A percentile compares a stretch with the other conserved stretches of the same genome.
Conservation (phyloP, 2,888 invertebrate species). For the Xanthorhoe designata region DNA sequence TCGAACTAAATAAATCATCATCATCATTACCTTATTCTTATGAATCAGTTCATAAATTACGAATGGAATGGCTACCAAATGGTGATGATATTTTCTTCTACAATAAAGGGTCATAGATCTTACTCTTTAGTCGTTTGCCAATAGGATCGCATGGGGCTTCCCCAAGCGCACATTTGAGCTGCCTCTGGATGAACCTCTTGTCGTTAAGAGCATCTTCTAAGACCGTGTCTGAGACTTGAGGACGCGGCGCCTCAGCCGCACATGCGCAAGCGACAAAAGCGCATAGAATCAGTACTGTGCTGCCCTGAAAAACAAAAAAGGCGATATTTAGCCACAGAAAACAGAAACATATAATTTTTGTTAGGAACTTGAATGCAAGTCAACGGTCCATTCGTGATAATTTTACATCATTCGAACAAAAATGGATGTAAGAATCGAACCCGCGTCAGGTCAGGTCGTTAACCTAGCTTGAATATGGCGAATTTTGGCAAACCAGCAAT, state of each 20-base stretch:
- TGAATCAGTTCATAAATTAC: no score
- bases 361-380: not conserved
- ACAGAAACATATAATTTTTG: not conserved
- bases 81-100: no score
- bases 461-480: not conserved
- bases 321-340: not conserved
- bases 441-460: not conserved
- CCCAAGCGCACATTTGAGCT: constrained; percentile 90
- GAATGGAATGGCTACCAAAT: no score
- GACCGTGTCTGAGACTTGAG: constrained; percentile 87
- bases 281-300: constrained; percentile 54
- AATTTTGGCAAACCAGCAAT: not conserved
- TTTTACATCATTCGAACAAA: no score
- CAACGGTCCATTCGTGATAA: no score
- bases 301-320: constrained; percentile 58
- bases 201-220: constrained; percentile 89
- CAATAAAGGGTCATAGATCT: constrained; percentile 50
- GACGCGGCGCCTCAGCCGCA: constrained; percentile 55
- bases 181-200: constrained; percentile 89
- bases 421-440: not conserved
- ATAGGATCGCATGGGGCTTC: constrained; percentile 91
- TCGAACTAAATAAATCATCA: no score
- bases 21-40: no score
- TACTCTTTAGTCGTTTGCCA: constrained; percentile 90
- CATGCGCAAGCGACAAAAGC: constrained; percentile 54